Conservation (phyloP, 2,113 vertebrate genomes). For the Indri indri region DNA sequence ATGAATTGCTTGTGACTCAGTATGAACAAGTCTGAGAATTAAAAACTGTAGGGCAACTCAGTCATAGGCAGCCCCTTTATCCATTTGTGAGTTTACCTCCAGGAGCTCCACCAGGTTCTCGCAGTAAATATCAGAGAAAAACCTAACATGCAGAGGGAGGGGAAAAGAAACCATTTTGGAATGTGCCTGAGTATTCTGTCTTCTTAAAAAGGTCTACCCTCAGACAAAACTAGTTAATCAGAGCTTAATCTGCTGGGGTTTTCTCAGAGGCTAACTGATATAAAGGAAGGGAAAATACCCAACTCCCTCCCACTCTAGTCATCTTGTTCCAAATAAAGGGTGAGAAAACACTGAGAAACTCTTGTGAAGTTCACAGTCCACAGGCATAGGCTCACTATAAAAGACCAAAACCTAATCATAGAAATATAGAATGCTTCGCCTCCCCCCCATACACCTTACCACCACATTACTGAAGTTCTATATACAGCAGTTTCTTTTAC, state of each 20-base stretch:
- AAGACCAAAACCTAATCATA: neutral
- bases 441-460: neutral
- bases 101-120: neutral
- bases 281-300: neutral
- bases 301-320: neutral
- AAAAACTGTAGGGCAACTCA: neutral
- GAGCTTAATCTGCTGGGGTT: too few relatives aligned
- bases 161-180: neutral
- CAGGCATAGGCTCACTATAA: neutral
- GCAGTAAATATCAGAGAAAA: neutral
- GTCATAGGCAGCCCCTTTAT: too few relatives aligned
- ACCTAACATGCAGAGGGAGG: neutral
- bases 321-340: neutral
- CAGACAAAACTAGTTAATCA: neutral
- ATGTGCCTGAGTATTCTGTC: neutral
- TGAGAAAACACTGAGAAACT: neutral
- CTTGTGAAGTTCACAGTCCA: neutral
- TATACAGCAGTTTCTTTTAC: neutral
- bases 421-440: neutral
- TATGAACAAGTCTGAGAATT: neutral
- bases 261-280: neutral
- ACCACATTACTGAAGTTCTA: neutral
- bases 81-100: neutral
- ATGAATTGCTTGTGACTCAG: neutral
- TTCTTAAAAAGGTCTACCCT: neutral